These are phyloP conservation scores for Diadegma fenestrale DNA, from an alignment of 2,888 invertebrate species.

Conservation along the genomic window DNA sequence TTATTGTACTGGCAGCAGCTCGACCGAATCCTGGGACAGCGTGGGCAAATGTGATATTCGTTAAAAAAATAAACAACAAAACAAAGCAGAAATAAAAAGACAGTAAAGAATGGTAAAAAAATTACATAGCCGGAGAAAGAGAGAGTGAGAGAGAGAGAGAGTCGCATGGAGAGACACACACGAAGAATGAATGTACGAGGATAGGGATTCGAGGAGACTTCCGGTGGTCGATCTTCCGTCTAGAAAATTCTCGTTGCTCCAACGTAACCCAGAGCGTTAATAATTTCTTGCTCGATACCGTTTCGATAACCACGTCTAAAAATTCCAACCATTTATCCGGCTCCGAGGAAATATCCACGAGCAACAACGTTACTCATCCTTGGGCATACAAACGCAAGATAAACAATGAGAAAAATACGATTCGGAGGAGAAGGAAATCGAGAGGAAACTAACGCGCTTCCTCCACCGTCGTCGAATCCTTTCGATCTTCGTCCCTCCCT, in stretches of 20 bases:
- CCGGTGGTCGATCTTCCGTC: not conserved
- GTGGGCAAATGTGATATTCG: slow-evolving; percentile 78
- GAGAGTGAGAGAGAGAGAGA: not conserved
- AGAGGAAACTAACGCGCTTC: slow-evolving; percentile 32
- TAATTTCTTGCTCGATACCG: not conserved
- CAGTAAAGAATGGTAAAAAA: slow-evolving; percentile 39
- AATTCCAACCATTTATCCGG: slow-evolving; percentile 15
- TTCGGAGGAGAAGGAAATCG: not conserved
- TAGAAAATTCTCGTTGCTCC: slow-evolving; percentile 53
- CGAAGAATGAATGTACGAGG: slow-evolving; percentile 21
- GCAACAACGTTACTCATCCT: not conserved
- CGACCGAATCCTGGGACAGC: slow-evolving; percentile 82
- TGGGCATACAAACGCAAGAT: not conserved
- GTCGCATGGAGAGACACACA: slow-evolving; percentile 8
- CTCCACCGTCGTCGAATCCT: slow-evolving; percentile 36
- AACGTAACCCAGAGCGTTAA: slow-evolving; percentile 32
- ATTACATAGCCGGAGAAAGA: not conserved
- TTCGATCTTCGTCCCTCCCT: slow-evolving; percentile 44
- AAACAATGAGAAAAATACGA: slow-evolving; percentile 7
- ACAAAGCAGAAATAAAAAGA: not conserved
- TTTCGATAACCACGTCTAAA: not conserved
- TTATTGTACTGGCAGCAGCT: slow-evolving; percentile 81
- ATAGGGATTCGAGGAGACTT: slow-evolving; percentile 46
- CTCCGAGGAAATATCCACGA: not conserved
- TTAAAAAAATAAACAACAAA: slow-evolving; percentile 31